Evolutionary conservation across 2,113 vertebrate species (phyloP), one percentile per base, ranked within the genome.

Genomic region (Psammodynastes pulverulentus): DNA sequence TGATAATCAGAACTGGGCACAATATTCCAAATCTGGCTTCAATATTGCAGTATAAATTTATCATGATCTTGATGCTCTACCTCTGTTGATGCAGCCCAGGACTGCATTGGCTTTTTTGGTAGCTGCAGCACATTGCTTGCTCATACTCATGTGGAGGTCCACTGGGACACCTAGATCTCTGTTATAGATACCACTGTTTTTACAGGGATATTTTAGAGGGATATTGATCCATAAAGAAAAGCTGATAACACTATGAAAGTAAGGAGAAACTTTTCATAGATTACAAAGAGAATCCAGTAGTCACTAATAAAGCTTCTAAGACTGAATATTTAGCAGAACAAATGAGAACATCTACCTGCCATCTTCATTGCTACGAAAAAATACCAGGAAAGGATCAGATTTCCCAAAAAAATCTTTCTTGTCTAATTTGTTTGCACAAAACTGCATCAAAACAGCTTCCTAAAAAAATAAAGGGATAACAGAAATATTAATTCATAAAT

Each of bases 381-480:
- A 98, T 54, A 98, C 98, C 92, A 98, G 97, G 95, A 98, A 98
- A 79, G 98, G 98, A 94, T 98, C 98, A 0, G 98, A 98, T 95
- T 98, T 98, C 89, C 98, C 98, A 49, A 98, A 98, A 96, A 98
- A 98, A 95, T 98, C 98, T 94, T 98, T 98, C 96, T 98, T 98
- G 97, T 98, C 98, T 90, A 98, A 93, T 92, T 98, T 98, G 97
- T 98, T 98, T 0, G 98, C 98, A 90, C 98, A 98, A 96, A 98
- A 98, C 62, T 98, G 98, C 98, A 99, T 98, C 97, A 98, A 96
- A 92, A 98, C 98, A 0, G 98, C 98, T 96, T 98, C 98, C 98
- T 98, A 94, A 93, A 95, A 95, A 87, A 62, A 93, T 95, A 95
- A 90, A 62, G 19, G 23, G 26, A 4, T 3, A 94, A 94, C 15